phyloP scores from a whole-genome alignment of 2,888 invertebrate species.

The Orthosia gracilis region DNA sequence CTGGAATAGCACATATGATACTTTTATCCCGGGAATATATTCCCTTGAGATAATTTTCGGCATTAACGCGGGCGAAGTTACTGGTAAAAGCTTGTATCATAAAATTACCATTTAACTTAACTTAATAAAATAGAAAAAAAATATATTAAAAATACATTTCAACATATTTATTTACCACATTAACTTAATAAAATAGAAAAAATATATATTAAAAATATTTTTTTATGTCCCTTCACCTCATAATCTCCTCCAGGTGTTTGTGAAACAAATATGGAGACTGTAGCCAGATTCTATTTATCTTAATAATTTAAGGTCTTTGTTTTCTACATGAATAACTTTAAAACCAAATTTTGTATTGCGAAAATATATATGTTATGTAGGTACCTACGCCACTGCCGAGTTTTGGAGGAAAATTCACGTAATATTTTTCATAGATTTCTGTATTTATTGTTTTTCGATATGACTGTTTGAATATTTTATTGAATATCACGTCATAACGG shows the following conservation, averaged over 20 bases:
- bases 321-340: conserved; percentile 19
- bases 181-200: too few relatives aligned
- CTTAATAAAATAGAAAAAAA: too few relatives aligned
- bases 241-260: neutral
- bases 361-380: neutral
- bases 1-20: too few relatives aligned
- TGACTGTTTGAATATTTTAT: conserved; percentile 13
- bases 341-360: neutral
- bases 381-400: neutral
- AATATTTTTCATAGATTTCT: neutral
- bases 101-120: too few relatives aligned
- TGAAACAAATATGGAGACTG: neutral
- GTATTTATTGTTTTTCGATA: conserved; percentile 21
- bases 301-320: neutral
- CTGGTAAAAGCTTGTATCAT: too few relatives aligned
- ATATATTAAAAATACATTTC: neutral
- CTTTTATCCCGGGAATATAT: too few relatives aligned
- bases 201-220: neutral
- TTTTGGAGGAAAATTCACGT: neutral
- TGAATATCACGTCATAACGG: neutral
- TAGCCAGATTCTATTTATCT: neutral
- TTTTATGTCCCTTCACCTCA: neutral
- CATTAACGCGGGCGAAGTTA: too few relatives aligned
- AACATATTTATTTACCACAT: too few relatives aligned
- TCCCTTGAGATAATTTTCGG: too few relatives aligned